phyloP scores from a whole-genome alignment of 35 echinoderm and acorn worm species.

The Apostichopus japonicus region DNA sequence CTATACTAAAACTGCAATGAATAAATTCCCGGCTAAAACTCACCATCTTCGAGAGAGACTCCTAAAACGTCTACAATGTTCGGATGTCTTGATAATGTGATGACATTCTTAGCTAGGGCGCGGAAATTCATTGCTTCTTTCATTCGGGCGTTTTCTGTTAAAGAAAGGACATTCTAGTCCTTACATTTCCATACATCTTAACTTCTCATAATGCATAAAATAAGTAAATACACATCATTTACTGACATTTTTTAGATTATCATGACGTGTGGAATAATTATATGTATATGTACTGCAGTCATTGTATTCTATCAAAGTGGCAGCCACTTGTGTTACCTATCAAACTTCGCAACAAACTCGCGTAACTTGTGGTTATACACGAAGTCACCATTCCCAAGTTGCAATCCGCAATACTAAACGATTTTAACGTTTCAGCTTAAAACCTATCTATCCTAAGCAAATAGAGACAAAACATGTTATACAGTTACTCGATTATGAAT shows the following conservation, averaged over 20 bases:
- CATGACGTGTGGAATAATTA: too few species aligned
- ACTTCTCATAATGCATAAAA: too few species aligned
- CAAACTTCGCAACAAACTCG: too few species aligned
- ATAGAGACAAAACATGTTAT: too few species aligned
- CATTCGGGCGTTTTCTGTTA: slow-evolving; percentile 9
- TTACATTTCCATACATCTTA: too few species aligned
- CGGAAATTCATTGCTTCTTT: slow-evolving; percentile 17
- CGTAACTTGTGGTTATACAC: too few species aligned
- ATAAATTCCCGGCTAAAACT: not conserved
- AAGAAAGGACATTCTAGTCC: not conserved
- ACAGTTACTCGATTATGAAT: too few species aligned
- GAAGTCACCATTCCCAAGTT: too few species aligned
- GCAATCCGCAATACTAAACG: too few species aligned
- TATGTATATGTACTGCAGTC: not conserved
- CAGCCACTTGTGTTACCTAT: not conserved
- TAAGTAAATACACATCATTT: not conserved
- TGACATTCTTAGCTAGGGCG: not conserved
- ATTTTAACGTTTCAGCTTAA: too few species aligned
- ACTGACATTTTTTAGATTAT: not conserved
- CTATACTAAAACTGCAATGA: too few species aligned
- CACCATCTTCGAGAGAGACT: not conserved
- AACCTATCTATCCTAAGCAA: too few species aligned
- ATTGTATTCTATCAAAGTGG: not conserved
- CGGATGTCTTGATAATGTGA: not conserved
- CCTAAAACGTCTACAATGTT: not conserved